Percentiles rank a stretch among this genome's conserved stretches.
These are phyloP conservation scores for Keiferia lycopersicella DNA, from an alignment of 2,888 invertebrate species.

Conservation along the genomic window DNA sequence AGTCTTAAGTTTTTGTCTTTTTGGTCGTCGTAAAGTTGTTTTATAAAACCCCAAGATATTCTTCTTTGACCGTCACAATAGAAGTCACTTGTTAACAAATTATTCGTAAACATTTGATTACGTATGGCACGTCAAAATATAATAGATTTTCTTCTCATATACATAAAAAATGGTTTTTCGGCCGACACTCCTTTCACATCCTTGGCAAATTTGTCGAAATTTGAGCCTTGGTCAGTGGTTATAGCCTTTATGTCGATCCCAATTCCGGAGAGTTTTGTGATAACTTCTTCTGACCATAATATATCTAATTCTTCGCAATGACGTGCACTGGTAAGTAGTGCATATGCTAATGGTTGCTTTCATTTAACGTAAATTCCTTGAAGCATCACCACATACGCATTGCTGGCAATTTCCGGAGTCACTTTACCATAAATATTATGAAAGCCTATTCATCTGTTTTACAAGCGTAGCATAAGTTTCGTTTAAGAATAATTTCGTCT, in stretches of 20 bases:
- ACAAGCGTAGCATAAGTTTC: constrained; percentile 37
- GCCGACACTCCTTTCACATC: constrained; percentile 33
- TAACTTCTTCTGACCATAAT: constrained; percentile 39
- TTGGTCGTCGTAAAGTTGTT: constrained; percentile 32
- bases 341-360: constrained; percentile 40
- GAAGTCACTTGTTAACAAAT: constrained; percentile 25
- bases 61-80: constrained; percentile 26
- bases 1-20: constrained; percentile 30
- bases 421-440: constrained; percentile 39
- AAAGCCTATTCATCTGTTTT: constrained; percentile 38
- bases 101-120: constrained; percentile 34
- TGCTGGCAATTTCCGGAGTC: constrained; percentile 23
- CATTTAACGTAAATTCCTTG: constrained; percentile 36
- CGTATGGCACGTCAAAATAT: constrained; percentile 39
- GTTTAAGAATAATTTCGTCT: constrained; percentile 39
- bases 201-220: constrained; percentile 40
- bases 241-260: constrained; percentile 39
- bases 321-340: constrained; percentile 33
- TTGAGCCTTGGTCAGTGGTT: constrained; percentile 39
- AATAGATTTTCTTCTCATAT: constrained; percentile 26
- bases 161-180: constrained; percentile 36
- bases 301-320: constrained; percentile 34
- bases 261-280: constrained; percentile 34
- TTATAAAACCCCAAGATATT: constrained; percentile 36
- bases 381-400: constrained; percentile 36